Evolutionary conservation across 2,888 invertebrate genomes (phyloP), one percentile per base, ranked within the genome.

Genomic region (Noctua pronuba): DNA sequence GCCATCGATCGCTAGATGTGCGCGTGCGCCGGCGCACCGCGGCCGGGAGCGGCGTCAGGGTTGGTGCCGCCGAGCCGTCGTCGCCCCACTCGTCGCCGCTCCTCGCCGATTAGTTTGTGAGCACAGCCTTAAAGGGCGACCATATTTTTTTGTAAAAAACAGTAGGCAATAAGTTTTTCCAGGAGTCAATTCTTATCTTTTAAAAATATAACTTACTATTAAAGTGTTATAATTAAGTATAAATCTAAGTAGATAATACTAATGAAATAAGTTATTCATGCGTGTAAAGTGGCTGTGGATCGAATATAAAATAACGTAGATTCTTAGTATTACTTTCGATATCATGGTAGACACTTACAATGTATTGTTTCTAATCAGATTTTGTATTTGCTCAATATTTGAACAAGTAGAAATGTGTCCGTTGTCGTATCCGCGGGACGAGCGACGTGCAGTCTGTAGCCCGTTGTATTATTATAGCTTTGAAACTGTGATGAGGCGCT

Each of bases 231-330:
- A 31, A 31, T 60, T 60, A 60, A 21, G 46, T 52, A 46, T 72
- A 28, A 24, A 55, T 41, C 41, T 24, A 58, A 28, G 41, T 41
- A 73, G 58, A 41, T 31, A 16, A 38, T 73, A 35, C 49, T 0
- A 78, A 64, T 71, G 2, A 44, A 6, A 60, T 79, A 79, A 73
- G 55, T 70, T 49, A 64, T 73, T 69, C n/a, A 66, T 69, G 69
- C 81, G 80, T 71, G 84, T 84, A 75, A 65, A 60, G 64, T 58
- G 83, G 83, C 82, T 83, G 82, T 83, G 82, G 65, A 84, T 80
- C 68, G 72, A 75, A 71, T 82, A 67, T 62, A 84, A 35, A 55
- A 38, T 60, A 79, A n/a, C 52, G 58, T 80, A 38, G 38, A 38
- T 38, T 71, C 35, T 79, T 82, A 79, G 49, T 60, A 28, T 75